Conservation (phyloP, 2,113 vertebrate species). For the Strigops habroptila region DNA sequence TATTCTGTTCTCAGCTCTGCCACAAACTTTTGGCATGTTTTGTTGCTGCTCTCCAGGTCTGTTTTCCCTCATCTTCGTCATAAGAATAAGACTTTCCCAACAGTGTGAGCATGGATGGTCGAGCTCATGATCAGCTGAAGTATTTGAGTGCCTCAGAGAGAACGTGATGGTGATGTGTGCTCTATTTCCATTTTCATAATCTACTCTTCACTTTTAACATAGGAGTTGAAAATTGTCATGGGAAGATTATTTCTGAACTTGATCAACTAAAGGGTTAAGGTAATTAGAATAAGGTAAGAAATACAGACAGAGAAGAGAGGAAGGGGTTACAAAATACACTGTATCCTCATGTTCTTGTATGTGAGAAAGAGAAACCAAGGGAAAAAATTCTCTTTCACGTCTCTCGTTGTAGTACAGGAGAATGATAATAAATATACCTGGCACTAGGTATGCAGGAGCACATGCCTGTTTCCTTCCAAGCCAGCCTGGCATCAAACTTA, state of each 20-base stretch:
- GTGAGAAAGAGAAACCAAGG: background rate
- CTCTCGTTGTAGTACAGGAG: background rate
- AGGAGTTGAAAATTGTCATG: background rate
- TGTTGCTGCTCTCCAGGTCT: constrained; percentile 3
- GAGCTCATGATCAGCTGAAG: background rate
- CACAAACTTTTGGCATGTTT: background rate
- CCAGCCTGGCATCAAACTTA: background rate
- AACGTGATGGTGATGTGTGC: background rate
- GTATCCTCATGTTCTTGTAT: background rate
- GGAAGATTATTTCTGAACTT: background rate
- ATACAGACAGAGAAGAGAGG: background rate
- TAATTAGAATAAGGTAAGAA: background rate
- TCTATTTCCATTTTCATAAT: background rate
- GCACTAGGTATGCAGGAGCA: background rate
- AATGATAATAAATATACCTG: background rate
- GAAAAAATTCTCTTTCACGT: background rate
- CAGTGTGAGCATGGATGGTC: background rate
- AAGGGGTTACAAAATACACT: background rate
- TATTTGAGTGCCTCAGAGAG: background rate
- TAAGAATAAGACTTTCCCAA: background rate
- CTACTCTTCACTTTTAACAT: background rate
- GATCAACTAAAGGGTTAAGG: background rate
- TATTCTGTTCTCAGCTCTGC: background rate
- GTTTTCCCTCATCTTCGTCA: background rate
- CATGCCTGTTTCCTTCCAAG: background rate